Base-by-base conservation (phyloP, 2,888 invertebrate species). In the Ligdia adustata region DNA sequence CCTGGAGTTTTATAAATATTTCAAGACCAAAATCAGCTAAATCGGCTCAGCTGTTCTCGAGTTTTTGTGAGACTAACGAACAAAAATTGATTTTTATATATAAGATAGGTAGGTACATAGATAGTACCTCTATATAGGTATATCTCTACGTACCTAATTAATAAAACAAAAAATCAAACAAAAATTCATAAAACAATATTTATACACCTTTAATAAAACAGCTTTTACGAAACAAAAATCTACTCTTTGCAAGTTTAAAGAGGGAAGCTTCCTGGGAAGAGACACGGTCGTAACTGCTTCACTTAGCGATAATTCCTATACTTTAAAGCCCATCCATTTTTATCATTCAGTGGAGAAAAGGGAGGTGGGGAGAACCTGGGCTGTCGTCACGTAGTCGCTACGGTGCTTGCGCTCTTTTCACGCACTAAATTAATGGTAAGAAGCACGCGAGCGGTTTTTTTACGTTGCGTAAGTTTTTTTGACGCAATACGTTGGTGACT, bases 381-480 rank as follows among this genome's bases (percentile, higher is more conserved):
- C 57, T 62, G 69, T 70, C 69, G 71, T 59, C 64, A 60, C 67
- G 61, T 65, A 61, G 62, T 63, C 69, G 70, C 65, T 66, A 22
- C 63, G 56, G 57, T 47, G 16, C 40, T 35, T 38, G 16, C 66
- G 69, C 70, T 82, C 82, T 78, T 82, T 85, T 83, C 79, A 86
- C 83, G 82, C 82, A 79, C 76, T 67, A 81, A 82, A 83, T 84
- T 85, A 85, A 86, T 85, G 82, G 75, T 60, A 43, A 59, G 58
- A 63, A 75, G 76, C 85, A 85, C 85, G 83, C 86, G 60, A 85
- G 31, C 47, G 42, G 40, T 46, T 49, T 53, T n/a, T 65, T 44
- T 46, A 39, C 45, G 33, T 46, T 43, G 45, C 39, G 28, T 49
- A 53, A 45, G 34, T 34, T 55, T 59, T 55, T n/a, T 57, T 52